Base-by-base conservation (phyloP, 2,113 vertebrate genomes). In the Laticauda colubrina region DNA sequence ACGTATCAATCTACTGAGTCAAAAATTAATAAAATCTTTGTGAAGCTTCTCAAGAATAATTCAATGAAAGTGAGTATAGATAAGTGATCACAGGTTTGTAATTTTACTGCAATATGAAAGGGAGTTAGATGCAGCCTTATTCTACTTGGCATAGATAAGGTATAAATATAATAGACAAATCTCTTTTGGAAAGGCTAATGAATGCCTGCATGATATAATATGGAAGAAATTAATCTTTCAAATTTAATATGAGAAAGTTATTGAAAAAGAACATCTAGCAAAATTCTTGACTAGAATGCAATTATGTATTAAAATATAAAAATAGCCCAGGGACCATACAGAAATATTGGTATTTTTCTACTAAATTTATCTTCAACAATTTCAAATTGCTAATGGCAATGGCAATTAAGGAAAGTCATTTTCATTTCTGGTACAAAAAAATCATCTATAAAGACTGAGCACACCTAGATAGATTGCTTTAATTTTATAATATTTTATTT, bases 381-480 rank as follows among this genome's bases (percentile, higher is more conserved):
- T 94, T 57, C 20, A 24, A 92, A 93, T 15, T 91, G 89, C 89
- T 94, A 90, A 85, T 92, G 34, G 91, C 29, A 0, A 2, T 23
- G 90, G 81, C 55, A 93, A 18, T 95, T 24, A 93, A 45, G 3
- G 12, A 85, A 93, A 3, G 2, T 85, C 87, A 88, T 95, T 94
- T 94, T 15, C 56, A 14, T 34, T 95, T 94, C 94, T 93, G 91
- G 92, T 94, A 93, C 94, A 8, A 57, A 95, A 59, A 93, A 93
- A 95, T 92, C 7, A n/a, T 21, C 94, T 51, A 64, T 90, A 93
- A 0, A 39, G 29, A 55, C 75, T 91, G 54, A 93, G 55, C 64
- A 94, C 90, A 95, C 94, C 59, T 93, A 95, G 91, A 91, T 94
- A 61, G 95, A 94, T 94, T 94, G 93, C 88, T 93, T 92, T 96